A percentile compares a stretch with the other conserved stretches of the same genome.
phyloP scores from a whole-genome alignment of 2,797 vertebrate species.

The Aplochiton taeniatus region DNA sequence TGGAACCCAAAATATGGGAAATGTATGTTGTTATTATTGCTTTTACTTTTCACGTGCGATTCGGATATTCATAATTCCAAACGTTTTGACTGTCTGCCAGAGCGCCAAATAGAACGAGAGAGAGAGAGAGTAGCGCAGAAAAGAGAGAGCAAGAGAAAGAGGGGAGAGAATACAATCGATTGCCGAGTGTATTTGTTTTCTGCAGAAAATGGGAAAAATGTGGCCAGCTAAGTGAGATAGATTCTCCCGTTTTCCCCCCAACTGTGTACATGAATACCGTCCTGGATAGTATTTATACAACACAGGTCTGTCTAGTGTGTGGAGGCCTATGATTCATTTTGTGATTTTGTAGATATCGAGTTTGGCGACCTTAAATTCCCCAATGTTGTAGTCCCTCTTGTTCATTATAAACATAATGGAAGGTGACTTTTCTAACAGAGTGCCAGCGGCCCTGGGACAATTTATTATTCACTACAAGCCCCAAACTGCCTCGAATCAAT shows the following conservation, averaged over 20 bases:
- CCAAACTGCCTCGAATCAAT: slow-evolving; percentile 84
- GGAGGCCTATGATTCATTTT: neutral
- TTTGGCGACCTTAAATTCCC: slow-evolving; percentile 38
- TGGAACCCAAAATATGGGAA: no score
- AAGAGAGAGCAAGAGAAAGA: neutral
- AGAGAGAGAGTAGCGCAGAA: slow-evolving; percentile 9
- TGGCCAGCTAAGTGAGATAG: slow-evolving; percentile 65
- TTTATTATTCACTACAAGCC: slow-evolving; percentile 79
- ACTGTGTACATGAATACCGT: slow-evolving; percentile 23
- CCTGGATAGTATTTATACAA: slow-evolving; percentile 36
- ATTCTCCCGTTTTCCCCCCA: slow-evolving; percentile 49
- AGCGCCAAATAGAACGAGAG: no score
- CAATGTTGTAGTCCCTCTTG: slow-evolving; percentile 54
- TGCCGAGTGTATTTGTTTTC: slow-evolving; percentile 34
- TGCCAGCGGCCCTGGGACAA: slow-evolving; percentile 59
- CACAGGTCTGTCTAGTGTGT: slow-evolving; percentile 6
- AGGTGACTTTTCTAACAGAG: slow-evolving; percentile 71
- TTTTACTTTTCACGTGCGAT: no score
- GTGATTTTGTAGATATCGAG: slow-evolving; percentile 43
- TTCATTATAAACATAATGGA: slow-evolving; percentile 74
- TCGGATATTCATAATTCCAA: no score
- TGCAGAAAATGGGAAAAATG: slow-evolving; percentile 42
- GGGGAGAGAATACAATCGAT: slow-evolving; percentile 43
- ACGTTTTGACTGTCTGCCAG: no score
- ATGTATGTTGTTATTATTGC: no score